Evolutionary conservation across 2,113 vertebrate species (phyloP).

Genomic region (Hassar affinis): DNA sequence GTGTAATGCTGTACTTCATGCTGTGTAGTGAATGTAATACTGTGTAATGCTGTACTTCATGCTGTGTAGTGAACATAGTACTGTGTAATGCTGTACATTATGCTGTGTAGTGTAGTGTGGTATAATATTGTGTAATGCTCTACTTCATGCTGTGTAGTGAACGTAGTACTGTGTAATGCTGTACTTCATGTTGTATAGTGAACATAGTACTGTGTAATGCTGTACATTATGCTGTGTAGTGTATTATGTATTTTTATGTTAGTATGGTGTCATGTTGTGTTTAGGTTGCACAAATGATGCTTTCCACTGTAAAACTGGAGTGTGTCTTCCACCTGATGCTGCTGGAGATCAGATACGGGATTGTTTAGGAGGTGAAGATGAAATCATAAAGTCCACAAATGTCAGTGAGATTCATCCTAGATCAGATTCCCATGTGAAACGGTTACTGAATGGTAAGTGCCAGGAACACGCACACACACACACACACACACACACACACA

Average conservation of each 20-base stretch:
- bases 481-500: slow-evolving; percentile 7
- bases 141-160: no score
- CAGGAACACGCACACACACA: background rate
- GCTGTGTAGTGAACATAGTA: no score
- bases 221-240: slow-evolving; percentile 23
- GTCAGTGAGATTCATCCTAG: background rate
- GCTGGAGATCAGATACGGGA: slow-evolving; percentile 75
- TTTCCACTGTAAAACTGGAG: slow-evolving; percentile 78
- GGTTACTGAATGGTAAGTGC: background rate
- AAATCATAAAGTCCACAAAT: slow-evolving; percentile 31
- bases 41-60: no score
- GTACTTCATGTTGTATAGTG: background rate
- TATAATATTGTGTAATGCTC: slow-evolving; percentile 39
- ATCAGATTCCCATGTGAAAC: background rate
- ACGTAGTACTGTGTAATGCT: no score
- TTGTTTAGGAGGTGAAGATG: slow-evolving; percentile 87
- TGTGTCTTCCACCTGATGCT: slow-evolving; percentile 74
- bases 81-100: slow-evolving; percentile 16
- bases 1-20: no score
- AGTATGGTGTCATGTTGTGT: slow-evolving; percentile 25
- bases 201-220: background rate
- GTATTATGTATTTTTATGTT: no score
- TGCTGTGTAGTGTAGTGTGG: background rate
- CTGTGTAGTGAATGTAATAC: no score
- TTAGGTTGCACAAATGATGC: slow-evolving; percentile 73